Conservation (phyloP, 2,113 vertebrate genomes). For the Notechis scutatus region DNA sequence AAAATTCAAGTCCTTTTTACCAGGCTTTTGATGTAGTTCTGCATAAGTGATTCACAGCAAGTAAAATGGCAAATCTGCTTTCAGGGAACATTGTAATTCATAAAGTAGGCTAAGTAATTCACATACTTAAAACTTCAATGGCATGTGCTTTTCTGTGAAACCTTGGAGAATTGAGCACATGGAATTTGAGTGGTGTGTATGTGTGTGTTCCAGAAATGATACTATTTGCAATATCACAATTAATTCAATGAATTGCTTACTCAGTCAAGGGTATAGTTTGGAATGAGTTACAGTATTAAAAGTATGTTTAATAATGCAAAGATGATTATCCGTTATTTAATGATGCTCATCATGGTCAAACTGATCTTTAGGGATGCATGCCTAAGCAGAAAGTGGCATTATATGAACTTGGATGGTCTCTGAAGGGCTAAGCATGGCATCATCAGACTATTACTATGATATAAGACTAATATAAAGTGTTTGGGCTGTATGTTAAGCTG, state of each 20-base stretch:
- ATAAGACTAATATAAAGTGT: neutral
- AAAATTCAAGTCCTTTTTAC: conserved; percentile 26
- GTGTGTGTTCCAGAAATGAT: neutral
- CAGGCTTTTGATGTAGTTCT: conserved; percentile 34
- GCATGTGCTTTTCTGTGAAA: conserved; percentile 4
- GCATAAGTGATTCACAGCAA: conserved; percentile 35
- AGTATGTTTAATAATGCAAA: conserved; percentile 35
- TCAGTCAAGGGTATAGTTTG: neutral
- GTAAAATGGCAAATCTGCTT: conserved; percentile 22
- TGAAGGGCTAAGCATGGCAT: neutral
- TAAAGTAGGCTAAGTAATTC: conserved; percentile 28
- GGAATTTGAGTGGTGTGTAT: neutral
- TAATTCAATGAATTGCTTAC: conserved; percentile 38
- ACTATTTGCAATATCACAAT: conserved; percentile 19
- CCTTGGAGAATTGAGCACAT: conserved; percentile 20
- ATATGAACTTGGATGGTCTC: neutral
- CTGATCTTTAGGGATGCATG: conserved; percentile 66
- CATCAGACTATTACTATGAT: neutral
- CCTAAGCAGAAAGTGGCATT: neutral
- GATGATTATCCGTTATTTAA: conserved; percentile 32
- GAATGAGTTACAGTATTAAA: conserved; percentile 36
- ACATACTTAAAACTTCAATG: conserved; percentile 15
- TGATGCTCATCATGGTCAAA: conserved; percentile 62
- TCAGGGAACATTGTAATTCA: conserved; percentile 19
- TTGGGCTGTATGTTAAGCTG: neutral